Evolutionary conservation across 2,888 invertebrate genomes (phyloP), one percentile per base, ranked within the genome.

Genomic region (Argyresthia goedartella): DNA sequence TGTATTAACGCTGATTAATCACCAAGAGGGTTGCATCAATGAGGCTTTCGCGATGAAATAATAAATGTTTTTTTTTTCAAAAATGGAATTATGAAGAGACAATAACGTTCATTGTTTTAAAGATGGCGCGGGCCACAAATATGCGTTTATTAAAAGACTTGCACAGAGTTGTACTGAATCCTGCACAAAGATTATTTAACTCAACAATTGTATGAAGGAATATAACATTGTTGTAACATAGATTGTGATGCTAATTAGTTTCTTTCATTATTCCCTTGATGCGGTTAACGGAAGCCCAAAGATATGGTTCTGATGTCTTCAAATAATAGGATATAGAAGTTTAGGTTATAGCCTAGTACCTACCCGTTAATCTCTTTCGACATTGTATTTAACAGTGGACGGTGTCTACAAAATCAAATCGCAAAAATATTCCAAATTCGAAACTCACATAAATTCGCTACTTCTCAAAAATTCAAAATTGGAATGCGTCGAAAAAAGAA

Each of bases 21-120:
- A 25, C 25, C 25, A 59, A 36, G 46, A 39, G 25, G 54, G 50
- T 56, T 61, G 62, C 72, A 77, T 80, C 76, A 81, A 77, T 76
- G 78, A 76, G 70, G 66, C 75, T 69, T 71, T 76, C 72, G 73
- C 73, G 76, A 81, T 81, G 76, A 82, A 82, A 84, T 78, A 77
- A 80, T 80, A 81, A 82, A 81, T 81, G 82, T 81, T 84, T 84
- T 81, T 84, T 86, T 85, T 86, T 84, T 84, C 78, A 82, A 85
- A 86, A 85, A 86, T 82, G 84, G 84, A 81, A 85, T 85, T 82
- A 84, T 81, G 81, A 78, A 81, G 80, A 82, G 84, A 86, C 84
- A 86, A 85, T 84, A 86, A 84, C 79, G 81, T 71, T 80, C 80
- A 84, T 86, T 86, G 85, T 84, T 81, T 80, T 78, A 80, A 85